phyloP scores from a whole-genome alignment of 2,797 vertebrate species.

The Chloroceryle inda region DNA sequence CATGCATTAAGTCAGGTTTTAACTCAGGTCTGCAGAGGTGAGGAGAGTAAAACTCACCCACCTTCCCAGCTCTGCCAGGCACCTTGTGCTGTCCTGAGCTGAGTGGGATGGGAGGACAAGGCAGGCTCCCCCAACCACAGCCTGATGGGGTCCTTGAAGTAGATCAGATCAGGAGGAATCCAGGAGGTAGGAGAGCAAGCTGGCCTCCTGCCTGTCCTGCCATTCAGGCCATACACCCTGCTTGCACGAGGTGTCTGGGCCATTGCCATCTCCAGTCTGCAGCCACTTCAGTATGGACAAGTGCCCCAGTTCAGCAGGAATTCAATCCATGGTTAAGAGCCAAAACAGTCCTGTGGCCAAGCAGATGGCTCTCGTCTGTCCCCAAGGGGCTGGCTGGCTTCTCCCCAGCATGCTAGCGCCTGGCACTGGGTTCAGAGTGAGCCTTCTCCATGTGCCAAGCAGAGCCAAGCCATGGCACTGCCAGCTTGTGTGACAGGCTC shows the following conservation, averaged over 20 bases:
- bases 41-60: background rate
- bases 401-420: background rate
- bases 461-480: background rate
- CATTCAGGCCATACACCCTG: background rate
- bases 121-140: background rate
- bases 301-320: background rate
- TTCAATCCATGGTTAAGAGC: background rate
- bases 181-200: background rate
- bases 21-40: background rate
- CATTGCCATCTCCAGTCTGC: background rate
- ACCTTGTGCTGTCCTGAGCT: background rate
- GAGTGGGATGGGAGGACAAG: background rate
- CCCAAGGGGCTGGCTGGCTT: background rate
- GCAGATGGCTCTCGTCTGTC: background rate
- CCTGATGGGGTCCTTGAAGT: background rate
- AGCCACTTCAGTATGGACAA: background rate
- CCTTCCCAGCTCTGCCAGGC: background rate
- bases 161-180: background rate
- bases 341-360: background rate
- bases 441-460: background rate
- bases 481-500: background rate
- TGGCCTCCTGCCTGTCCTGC: background rate
- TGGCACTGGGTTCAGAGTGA: background rate
- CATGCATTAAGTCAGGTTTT: background rate
- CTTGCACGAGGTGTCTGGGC: background rate